Evolutionary conservation across 2,888 invertebrate genomes (phyloP).

Genomic region (Papilio protenor): DNA sequence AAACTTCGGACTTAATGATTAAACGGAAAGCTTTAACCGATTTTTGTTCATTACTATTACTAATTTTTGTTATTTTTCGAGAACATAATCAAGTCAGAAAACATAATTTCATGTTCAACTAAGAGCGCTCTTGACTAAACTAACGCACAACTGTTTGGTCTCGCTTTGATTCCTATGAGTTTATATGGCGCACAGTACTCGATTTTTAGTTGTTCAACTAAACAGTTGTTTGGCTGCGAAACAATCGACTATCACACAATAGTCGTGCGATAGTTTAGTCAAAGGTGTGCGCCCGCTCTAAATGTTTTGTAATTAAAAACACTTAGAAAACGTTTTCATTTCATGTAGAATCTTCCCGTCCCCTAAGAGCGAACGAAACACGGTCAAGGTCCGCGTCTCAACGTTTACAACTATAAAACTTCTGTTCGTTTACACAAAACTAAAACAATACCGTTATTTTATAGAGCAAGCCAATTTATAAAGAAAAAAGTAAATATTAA

Average conservation of each 20-base stretch:
- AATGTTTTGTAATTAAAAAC: constrained; percentile 1
- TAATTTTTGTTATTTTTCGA: neutral
- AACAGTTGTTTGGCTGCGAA: too few relatives aligned
- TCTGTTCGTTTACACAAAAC: neutral
- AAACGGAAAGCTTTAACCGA: too few relatives aligned
- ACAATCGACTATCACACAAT: too few relatives aligned
- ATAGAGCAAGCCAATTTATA: neutral
- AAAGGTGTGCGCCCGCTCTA: too few relatives aligned
- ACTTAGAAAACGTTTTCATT: constrained; percentile 5
- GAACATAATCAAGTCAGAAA: neutral
- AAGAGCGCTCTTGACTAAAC: neutral
- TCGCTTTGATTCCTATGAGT: too few relatives aligned
- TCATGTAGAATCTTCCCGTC: neutral
- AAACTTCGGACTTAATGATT: too few relatives aligned
- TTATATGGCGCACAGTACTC: too few relatives aligned
- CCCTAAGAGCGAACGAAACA: neutral
- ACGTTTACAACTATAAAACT: neutral
- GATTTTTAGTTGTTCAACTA: too few relatives aligned
- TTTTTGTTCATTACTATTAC: too few relatives aligned
- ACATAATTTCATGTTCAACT: neutral
- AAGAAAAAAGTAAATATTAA: neutral
- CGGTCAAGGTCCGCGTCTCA: neutral
- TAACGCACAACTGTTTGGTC: too few relatives aligned
- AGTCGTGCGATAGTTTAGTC: too few relatives aligned
- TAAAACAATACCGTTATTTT: neutral